Evolutionary conservation across 2,797 vertebrate genomes (phyloP).

Genomic region (Danio tinwini): DNA sequence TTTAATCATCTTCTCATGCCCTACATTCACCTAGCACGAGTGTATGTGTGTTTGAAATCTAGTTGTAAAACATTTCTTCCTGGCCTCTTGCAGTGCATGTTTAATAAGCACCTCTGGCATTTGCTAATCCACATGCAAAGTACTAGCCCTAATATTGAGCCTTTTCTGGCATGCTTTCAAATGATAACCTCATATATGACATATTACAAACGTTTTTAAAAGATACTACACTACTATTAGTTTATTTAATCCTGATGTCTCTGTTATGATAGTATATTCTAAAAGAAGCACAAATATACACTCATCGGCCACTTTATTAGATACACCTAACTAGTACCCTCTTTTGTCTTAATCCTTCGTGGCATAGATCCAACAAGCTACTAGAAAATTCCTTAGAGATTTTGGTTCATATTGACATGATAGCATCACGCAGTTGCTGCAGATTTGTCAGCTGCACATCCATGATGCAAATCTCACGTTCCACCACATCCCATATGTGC

Average conservation of each 20-base stretch:
- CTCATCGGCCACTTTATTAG: no score
- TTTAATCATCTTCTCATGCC: not conserved
- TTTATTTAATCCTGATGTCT: not conserved
- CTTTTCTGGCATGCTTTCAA: constrained; percentile 3
- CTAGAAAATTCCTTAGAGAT: no score
- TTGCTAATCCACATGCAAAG: constrained; percentile 36
- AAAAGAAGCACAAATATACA: constrained; percentile 17
- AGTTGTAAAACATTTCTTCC: not conserved
- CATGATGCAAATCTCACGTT: no score
- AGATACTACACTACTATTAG: not conserved
- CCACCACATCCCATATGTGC: no score
- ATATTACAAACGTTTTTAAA: not conserved
- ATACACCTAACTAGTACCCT: no score
- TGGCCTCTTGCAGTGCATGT: constrained; percentile 6
- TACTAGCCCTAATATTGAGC: constrained; percentile 35
- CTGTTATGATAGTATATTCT: not conserved
- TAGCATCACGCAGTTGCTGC: no score
- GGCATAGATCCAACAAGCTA: no score
- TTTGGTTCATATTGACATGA: no score
- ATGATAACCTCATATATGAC: not conserved
- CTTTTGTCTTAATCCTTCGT: no score
- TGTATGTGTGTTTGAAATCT: not conserved
- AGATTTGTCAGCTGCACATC: no score
- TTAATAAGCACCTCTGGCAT: constrained; percentile 22
- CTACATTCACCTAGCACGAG: not conserved